Conservation (phyloP, 1,140 invertebrate genomes). For the Lysiphlebus fabarum region DNA sequence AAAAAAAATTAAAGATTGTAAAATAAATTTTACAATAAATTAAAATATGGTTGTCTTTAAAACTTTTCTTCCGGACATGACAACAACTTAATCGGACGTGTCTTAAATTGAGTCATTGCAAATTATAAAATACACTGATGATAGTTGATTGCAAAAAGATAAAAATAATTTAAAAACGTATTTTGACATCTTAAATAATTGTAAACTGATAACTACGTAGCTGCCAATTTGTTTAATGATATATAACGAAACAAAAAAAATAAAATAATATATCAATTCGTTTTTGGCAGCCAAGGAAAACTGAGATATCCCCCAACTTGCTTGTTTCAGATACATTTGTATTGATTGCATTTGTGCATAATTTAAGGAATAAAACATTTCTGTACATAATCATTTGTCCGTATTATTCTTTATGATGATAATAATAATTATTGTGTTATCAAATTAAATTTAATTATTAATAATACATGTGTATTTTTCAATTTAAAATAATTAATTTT, state of each 20-base stretch:
- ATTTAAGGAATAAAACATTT: slow-evolving; percentile 60
- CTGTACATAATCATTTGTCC: slow-evolving; percentile 50
- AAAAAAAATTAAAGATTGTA: slow-evolving; percentile 6
- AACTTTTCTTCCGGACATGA: slow-evolving; percentile 55
- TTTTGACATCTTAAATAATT: slow-evolving; percentile 20
- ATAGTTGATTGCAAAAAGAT: slow-evolving; percentile 42
- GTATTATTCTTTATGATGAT: too few relatives aligned
- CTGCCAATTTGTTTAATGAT: slow-evolving; percentile 17
- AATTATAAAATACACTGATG: slow-evolving; percentile 41
- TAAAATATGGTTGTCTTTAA: slow-evolving; percentile 40
- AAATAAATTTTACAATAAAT: slow-evolving; percentile 32
- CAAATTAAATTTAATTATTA: too few relatives aligned
- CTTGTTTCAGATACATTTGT: slow-evolving; percentile 60
- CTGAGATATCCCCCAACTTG: slow-evolving; percentile 58
- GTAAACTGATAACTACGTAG: slow-evolving; percentile 4
- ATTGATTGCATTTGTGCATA: slow-evolving; percentile 61
- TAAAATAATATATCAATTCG: slow-evolving; percentile 24
- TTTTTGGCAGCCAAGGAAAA: slow-evolving; percentile 50
- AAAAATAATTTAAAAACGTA: slow-evolving; percentile 19
- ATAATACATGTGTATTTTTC: too few relatives aligned
- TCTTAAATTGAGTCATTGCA: slow-evolving; percentile 44
- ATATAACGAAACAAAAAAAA: background rate
- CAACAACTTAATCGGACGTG: slow-evolving; percentile 55
- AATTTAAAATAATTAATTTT: too few relatives aligned
- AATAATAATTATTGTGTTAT: too few relatives aligned